phyloP scores from a whole-genome alignment of 2,888 invertebrate genomes.

The Tetramorium bicarinatum region DNA sequence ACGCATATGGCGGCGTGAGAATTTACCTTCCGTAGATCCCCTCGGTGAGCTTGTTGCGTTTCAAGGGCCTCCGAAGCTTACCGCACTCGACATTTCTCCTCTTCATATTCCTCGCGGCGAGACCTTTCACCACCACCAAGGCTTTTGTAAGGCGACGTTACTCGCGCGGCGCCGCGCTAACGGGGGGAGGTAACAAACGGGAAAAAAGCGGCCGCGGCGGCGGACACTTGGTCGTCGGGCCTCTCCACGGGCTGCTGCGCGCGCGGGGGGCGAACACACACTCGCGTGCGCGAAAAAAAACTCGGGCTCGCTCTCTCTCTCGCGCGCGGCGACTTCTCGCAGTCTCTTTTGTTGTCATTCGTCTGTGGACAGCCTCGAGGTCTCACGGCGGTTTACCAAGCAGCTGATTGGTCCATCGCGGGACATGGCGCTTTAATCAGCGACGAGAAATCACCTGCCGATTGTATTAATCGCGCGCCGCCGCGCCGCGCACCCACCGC shows the following conservation, averaged over 20 bases:
- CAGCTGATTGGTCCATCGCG: constrained; percentile 83
- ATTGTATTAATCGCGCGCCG: constrained; percentile 52
- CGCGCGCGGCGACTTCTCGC: constrained; percentile 79
- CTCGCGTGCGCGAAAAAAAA: constrained; percentile 72
- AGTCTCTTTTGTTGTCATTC: constrained; percentile 86
- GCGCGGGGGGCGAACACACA: constrained; percentile 36
- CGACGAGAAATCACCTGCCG: constrained; percentile 70
- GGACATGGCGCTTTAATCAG: constrained; percentile 74
- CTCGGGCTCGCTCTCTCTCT: constrained; percentile 53
- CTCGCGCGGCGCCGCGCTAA: constrained; percentile 72
- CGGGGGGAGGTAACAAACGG: constrained; percentile 66
- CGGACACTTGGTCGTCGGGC: constrained; percentile 4
- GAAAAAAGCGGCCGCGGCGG: constrained; percentile 71
- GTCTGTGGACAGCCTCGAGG: constrained; percentile 82
- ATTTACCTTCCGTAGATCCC: constrained; percentile 98
- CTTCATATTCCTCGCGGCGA: constrained; percentile 92
- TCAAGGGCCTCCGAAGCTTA: constrained; percentile 98
- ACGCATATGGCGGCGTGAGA: constrained; percentile 83
- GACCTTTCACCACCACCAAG: constrained; percentile 74
- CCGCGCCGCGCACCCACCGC: background rate
- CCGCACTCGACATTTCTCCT: constrained; percentile 99
- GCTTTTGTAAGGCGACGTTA: constrained; percentile 65
- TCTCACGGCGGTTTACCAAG: constrained; percentile 81
- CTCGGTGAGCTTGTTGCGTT: constrained; percentile 98
- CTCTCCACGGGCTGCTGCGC: constrained; percentile 60